Conservation (phyloP, 1,140 invertebrate species). For the Eurosta solidaginis region DNA sequence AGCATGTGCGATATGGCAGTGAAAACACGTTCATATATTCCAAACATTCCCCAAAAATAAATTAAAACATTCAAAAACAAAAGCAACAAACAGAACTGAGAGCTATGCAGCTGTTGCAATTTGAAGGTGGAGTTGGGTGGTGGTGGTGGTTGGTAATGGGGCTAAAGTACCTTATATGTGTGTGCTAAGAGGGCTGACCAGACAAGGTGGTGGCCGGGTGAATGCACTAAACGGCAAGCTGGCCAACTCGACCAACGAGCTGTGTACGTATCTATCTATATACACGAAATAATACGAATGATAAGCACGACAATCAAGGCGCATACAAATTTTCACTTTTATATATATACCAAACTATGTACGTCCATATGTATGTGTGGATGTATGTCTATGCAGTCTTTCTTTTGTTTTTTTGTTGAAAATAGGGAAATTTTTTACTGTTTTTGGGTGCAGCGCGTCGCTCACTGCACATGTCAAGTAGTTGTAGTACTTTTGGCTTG, state of each 20-base stretch:
- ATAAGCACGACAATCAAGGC: conserved; percentile 5
- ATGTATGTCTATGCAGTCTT: neutral
- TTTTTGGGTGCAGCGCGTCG: neutral
- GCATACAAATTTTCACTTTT: conserved; percentile 27
- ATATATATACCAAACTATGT: neutral
- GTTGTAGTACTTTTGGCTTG: neutral
- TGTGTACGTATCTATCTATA: neutral
- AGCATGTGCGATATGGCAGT: neutral
- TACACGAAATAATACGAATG: neutral
- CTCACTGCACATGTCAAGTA: conserved; percentile 38
- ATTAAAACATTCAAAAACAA: neutral
- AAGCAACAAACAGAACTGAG: neutral
- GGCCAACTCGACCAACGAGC: neutral
- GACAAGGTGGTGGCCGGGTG: conserved; percentile 32
- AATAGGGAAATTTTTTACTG: neutral
- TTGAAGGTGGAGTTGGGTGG: neutral
- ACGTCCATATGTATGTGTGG: neutral
- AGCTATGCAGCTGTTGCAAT: conserved; percentile 15
- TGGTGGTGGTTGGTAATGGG: neutral
- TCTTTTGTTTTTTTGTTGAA: neutral
- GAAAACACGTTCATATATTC: neutral
- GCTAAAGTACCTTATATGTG: neutral
- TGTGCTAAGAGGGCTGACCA: neutral
- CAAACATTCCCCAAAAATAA: neutral
- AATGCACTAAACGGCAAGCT: conserved; percentile 30